phyloP scores from a whole-genome alignment of 2,888 invertebrate species.

The Lissocephala sabroskyi region DNA sequence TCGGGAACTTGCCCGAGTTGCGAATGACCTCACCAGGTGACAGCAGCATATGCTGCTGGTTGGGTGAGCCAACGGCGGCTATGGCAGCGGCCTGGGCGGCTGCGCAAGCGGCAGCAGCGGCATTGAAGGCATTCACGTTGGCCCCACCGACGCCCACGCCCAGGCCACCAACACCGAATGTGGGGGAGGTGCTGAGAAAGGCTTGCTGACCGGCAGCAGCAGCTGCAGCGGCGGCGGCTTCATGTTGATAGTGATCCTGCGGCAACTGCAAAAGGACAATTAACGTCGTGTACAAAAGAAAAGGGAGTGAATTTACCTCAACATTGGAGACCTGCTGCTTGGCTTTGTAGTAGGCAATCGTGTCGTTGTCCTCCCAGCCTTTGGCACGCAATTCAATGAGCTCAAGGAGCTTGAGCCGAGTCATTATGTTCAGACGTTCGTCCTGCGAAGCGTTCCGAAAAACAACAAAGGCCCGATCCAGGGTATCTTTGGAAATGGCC shows the following conservation, averaged over 20 bases:
- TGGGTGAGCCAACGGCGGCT: conserved; percentile 67
- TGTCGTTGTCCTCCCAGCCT: conserved; percentile 90
- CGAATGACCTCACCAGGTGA: conserved; percentile 89
- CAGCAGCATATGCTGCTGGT: conserved; percentile 74
- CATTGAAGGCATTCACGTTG: conserved; percentile 40
- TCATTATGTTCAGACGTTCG: conserved; percentile 87
- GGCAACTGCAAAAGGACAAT: too few relatives aligned
- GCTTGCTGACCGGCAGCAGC: conserved; percentile 46
- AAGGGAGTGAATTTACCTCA: conserved; percentile 70
- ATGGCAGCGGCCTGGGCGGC: conserved; percentile 63
- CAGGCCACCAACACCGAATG: conserved; percentile 64
- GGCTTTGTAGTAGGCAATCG: conserved; percentile 87
- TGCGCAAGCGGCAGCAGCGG: conserved; percentile 46
- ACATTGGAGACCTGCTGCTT: conserved; percentile 76
- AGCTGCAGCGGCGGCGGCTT: conserved; percentile 31
- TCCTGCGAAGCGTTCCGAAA: conserved; percentile 93
- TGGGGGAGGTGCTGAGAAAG: conserved; percentile 75
- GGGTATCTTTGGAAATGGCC: conserved; percentile 86
- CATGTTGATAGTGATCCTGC: conserved; percentile 44
- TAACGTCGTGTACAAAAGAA: too few relatives aligned
- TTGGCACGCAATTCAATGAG: conserved; percentile 93
- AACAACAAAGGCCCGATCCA: conserved; percentile 88
- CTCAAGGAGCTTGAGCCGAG: conserved; percentile 90
- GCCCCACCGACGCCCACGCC: conserved; percentile 34
- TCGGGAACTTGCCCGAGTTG: conserved; percentile 89